A percentile compares a stretch with the other conserved stretches of the same genome.
phyloP scores from a whole-genome alignment of 2,888 invertebrate genomes.

The Amorpha juglandis region DNA sequence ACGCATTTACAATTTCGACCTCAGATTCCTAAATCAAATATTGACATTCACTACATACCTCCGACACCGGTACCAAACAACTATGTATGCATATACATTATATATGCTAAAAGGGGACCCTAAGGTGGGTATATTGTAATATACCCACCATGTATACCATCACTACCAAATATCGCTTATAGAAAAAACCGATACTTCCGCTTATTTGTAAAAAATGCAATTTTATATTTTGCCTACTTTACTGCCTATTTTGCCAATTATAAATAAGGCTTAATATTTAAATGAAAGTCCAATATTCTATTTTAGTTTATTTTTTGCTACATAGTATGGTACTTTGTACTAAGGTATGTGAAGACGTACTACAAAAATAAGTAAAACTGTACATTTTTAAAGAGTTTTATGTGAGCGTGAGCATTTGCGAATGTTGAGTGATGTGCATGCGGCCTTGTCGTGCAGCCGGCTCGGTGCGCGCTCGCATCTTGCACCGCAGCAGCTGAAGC shows the following conservation, averaged over 20 bases:
- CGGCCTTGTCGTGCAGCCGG: slow-evolving; percentile 80
- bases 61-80: neutral
- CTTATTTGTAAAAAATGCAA: too few relatives aligned
- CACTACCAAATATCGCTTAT: too few relatives aligned
- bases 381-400: slow-evolving; percentile 40
- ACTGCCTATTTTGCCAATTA: too few relatives aligned
- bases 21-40: neutral
- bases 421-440: slow-evolving; percentile 85
- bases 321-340: too few relatives aligned
- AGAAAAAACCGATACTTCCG: too few relatives aligned
- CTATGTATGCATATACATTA: neutral
- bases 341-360: neutral
- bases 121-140: neutral
- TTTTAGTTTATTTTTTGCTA: neutral
- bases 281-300: too few relatives aligned
- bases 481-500: slow-evolving; percentile 80
- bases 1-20: slow-evolving; percentile 19
- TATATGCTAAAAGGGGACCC: neutral
- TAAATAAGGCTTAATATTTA: too few relatives aligned
- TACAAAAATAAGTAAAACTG: too few relatives aligned
- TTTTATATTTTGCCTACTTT: too few relatives aligned
- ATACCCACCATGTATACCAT: too few relatives aligned
- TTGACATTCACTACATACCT: slow-evolving; percentile 4
- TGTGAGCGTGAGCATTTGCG: slow-evolving; percentile 85
- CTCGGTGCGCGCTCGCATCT: slow-evolving; percentile 80